Evolutionary conservation across 2,888 invertebrate genomes (phyloP), one percentile per base, ranked within the genome.

Genomic region (Leucophenga montana): DNA sequence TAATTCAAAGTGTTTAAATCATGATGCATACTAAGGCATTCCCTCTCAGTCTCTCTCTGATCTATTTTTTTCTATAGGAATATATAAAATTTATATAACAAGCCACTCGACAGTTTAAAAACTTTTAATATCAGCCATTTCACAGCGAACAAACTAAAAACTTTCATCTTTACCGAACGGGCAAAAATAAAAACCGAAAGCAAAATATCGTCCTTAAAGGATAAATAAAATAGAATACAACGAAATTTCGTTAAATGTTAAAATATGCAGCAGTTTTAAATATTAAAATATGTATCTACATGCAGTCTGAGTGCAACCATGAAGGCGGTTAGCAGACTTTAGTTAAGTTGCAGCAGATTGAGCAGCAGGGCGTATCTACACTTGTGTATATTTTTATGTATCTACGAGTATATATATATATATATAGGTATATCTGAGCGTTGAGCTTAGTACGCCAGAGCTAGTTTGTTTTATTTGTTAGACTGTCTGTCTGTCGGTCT

Each of bases 231-330:
- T 14, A 46, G 20, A 62, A 46, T 14, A 48, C 48, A 64, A 46
- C 46, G 27, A 64, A 64, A 64, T 48, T 46, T 46, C 48, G 46
- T 64, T 46, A 48, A 64, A 64, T 64, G 62, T 11, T 48, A 48
- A 64, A 64, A 64, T 64, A 64, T 64, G 62, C 62, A 64, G 46
- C 62, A 64, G 48, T 27, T 64, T 64, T 20, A 64, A 64, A 64
- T 64, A 48, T 48, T 64, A 46, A 64, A 50, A 50, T n/a, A 50
- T 16, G 16, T 46, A n/a, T n/a, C n/a, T n/a, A 46, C n/a, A 46
- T 4, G 46, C 46, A 46, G 13, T 3, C n/a, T 14, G 46, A 46
- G 16, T n/a, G 18, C 16, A 8, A 50, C 5, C 18, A 46, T 56
- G 56, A 6, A 22, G 27, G 27, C 27, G 56, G 2, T 53, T 16